Percentiles rank a stretch among this genome's conserved stretches.
Evolutionary conservation across 1,140 invertebrate species (phyloP).

Genomic region (Brachionus paranguensis): DNA sequence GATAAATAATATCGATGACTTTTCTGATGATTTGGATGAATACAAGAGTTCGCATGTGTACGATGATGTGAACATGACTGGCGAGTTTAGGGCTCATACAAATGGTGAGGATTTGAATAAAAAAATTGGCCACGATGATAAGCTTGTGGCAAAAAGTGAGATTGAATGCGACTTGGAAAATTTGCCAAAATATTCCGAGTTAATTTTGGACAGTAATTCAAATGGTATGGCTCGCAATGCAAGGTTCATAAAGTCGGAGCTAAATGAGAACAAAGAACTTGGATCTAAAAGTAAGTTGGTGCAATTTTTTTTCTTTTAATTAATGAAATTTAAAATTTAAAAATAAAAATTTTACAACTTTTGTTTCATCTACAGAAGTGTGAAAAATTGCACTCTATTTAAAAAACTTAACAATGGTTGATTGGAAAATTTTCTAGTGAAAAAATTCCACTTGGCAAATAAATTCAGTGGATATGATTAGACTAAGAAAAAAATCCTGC

Average conservation of each 20-base stretch:
- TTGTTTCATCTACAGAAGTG: too few species aligned
- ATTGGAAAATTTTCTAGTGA: too few species aligned
- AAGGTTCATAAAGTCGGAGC: not conserved
- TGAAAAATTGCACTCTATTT: too few species aligned
- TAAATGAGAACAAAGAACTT: slow-evolving; percentile 9
- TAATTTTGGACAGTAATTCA: not conserved
- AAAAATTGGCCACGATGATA: not conserved
- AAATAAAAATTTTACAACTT: too few species aligned
- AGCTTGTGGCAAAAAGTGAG: not conserved
- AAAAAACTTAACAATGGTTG: too few species aligned
- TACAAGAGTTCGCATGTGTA: not conserved
- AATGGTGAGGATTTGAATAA: not conserved
- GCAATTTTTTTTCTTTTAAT: too few species aligned
- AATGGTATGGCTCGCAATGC: not conserved
- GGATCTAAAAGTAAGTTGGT: slow-evolving; percentile 12
- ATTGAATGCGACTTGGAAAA: not conserved
- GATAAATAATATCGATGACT: slow-evolving; percentile 24
- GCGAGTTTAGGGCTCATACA: not conserved
- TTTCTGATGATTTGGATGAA: not conserved
- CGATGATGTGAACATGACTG: not conserved
- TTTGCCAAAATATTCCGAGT: slow-evolving; percentile 16
- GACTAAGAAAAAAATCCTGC: too few species aligned
- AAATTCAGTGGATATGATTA: too few species aligned
- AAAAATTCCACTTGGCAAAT: too few species aligned
- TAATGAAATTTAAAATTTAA: too few species aligned